Base-by-base conservation (phyloP, 23 tunicate species). In the Styela plicata region DNA sequence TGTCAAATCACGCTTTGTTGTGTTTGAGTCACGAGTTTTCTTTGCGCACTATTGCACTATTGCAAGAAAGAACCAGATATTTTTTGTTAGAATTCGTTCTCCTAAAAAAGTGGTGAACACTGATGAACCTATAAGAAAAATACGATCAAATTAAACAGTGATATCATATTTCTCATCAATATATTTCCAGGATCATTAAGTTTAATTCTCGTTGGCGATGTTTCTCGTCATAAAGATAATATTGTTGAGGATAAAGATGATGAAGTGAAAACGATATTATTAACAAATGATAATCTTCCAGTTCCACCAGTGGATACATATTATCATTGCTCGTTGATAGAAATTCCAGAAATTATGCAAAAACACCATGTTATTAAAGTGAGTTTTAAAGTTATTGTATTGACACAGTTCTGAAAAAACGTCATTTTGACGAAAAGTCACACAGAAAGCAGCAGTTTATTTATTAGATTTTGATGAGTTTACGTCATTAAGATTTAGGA, bases 341-440 rank as follows among this genome's bases (percentile, higher is more conserved):
- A 79, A 34, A 36, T 86, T 17, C 90, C 90, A 0, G 66, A 61
- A 20, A 34, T 79, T 52, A 31, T 79, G 21, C 24, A 33, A 64
- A 86, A 86, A 63, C 85, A 78, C 30, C 90, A 86, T 70, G 37
- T 86, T 24, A 84, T 86, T 2, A 86, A 86, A 74, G 90, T 86
- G 62, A n/a, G n/a, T n/a, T n/a, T n/a, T n/a, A n/a, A n/a, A n/a
- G n/a, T n/a, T n/a, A n/a, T n/a, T n/a, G n/a, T n/a, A n/a, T n/a
- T n/a, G n/a, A n/a, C n/a, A n/a, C n/a, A n/a, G n/a, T n/a, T n/a
- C n/a, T n/a, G n/a, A n/a, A n/a, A n/a, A n/a, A n/a, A n/a, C n/a
- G n/a, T n/a, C n/a, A n/a, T n/a, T n/a, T n/a, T n/a, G n/a, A n/a
- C n/a, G n/a, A n/a, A n/a, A n/a, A n/a, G n/a, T n/a, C n/a, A n/a